phyloP scores from a whole-genome alignment of 2,888 invertebrate species.

The Lagria hirta region DNA sequence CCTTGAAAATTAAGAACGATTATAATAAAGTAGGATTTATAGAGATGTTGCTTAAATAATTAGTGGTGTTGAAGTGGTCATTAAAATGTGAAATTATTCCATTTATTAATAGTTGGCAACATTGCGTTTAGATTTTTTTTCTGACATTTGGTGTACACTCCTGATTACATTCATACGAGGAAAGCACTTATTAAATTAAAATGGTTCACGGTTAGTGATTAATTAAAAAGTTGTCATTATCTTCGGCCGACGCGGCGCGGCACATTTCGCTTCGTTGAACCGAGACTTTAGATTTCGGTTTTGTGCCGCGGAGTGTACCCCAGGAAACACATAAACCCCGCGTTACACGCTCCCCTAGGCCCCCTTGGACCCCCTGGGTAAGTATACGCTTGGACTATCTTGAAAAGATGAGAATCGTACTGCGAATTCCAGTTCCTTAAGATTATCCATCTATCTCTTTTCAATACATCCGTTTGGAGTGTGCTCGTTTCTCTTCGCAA shows the following conservation, averaged over 20 bases:
- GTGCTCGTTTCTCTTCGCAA: constrained; percentile 26
- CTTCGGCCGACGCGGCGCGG: too few species aligned
- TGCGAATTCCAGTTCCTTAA: constrained; percentile 54
- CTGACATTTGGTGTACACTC: too few species aligned
- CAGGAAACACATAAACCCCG: constrained; percentile 50
- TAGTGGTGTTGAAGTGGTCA: too few species aligned
- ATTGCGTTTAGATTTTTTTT: too few species aligned
- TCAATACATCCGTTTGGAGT: constrained; percentile 32
- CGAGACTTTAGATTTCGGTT: constrained; percentile 47
- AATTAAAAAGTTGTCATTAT: constrained; percentile 51
- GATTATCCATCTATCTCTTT: constrained; percentile 47
- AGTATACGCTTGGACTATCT: constrained; percentile 53
- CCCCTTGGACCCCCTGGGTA: constrained; percentile 40
- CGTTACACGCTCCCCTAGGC: constrained; percentile 24
- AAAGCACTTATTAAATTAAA: constrained; percentile 45
- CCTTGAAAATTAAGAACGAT: too few species aligned
- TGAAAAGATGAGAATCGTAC: constrained; percentile 53
- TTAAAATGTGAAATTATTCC: too few species aligned
- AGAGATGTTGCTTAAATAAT: too few species aligned
- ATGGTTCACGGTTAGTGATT: constrained; percentile 45
- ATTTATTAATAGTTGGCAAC: too few species aligned
- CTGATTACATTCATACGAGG: too few species aligned
- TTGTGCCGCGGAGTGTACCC: constrained; percentile 49
- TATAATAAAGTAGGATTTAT: too few species aligned
- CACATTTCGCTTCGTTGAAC: constrained; percentile 45